Evolutionary conservation across 2,113 vertebrate species (phyloP).

Genomic region (Syrmaticus mikado): DNA sequence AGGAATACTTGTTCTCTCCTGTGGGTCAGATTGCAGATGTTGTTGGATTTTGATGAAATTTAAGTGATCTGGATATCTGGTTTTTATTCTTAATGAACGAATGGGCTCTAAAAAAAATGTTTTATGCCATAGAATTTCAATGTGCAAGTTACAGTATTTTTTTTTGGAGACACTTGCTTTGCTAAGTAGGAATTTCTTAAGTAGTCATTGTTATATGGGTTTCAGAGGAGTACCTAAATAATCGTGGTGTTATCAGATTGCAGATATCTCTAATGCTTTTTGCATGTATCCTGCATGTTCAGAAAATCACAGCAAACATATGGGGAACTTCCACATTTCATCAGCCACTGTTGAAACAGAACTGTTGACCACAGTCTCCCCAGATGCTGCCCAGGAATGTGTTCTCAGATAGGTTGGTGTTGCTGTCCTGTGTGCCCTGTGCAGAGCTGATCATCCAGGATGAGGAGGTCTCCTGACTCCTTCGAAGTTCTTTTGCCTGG

Average conservation of each 20-base stretch:
- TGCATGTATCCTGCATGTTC: neutral
- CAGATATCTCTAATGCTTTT: neutral
- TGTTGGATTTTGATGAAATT: neutral
- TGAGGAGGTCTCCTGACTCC: neutral
- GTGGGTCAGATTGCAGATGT: rapidly evolving
- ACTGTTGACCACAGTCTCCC: neutral
- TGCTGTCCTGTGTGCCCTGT: neutral
- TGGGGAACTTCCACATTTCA: neutral
- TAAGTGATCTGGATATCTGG: neutral
- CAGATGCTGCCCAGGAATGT: neutral
- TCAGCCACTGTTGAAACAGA: neutral
- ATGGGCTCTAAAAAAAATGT: neutral
- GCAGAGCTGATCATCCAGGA: neutral
- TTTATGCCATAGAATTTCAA: neutral
- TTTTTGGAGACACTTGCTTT: neutral
- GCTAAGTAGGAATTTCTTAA: neutral
- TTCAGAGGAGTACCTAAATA: neutral
- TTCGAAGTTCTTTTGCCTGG: neutral
- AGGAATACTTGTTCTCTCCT: neutral
- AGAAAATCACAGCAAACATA: neutral
- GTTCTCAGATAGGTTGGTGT: neutral
- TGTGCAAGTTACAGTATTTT: neutral
- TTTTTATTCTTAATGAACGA: neutral
- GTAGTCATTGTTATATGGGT: rapidly evolving
- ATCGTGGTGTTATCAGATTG: neutral